Base-by-base conservation (phyloP, 2,113 vertebrate species). In the Channa argus region DNA sequence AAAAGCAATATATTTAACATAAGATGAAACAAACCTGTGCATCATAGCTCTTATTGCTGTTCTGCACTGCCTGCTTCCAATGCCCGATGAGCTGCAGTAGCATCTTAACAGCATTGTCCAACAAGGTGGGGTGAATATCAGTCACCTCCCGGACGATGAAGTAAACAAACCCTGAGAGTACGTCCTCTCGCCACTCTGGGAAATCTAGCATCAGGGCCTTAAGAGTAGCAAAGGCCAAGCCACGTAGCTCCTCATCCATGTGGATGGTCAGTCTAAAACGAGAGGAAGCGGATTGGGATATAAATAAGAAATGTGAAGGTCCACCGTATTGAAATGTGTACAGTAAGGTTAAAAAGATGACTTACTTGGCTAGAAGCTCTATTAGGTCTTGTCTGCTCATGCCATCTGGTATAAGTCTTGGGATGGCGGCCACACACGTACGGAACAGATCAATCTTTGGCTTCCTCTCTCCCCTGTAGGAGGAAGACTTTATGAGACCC, bases 381-480 rank as follows among this genome's bases (percentile, higher is more conserved):
- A 99, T 98, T 82, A 99, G 96, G 87, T 99, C 98, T 85, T 97
- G 96, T 93, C 96, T 96, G 92, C 96, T 98, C 98, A 99, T 99
- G 85, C 98, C 98, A 33, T 99, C 98, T 72, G 98, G 98, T 91
- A 99, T 98, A 86, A 99, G 89, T 86, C 98, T 95, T 46, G 98
- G 98, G 86, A 99, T 99, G 83, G 98, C 98, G 82, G 98, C 98
- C 82, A 99, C 96, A 63, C 98, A 99, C 5, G 98, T 99, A 88
- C 98, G 96, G 93, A 99, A 99, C 82, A 99, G 94, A 88, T 99
- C 98, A 36, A 99, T 99, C 94, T 99, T 99, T 71, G 98, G 98
- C 92, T 99, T 99, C 86, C 98, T 96, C 87, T 99, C 98, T 41
- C 98, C 98, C 52, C 98, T 99, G 85, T 1, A 76, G 91, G 86